These are phyloP conservation scores for Piaya cayana DNA, from an alignment of 2,113 vertebrate species.

Conservation along the genomic window DNA sequence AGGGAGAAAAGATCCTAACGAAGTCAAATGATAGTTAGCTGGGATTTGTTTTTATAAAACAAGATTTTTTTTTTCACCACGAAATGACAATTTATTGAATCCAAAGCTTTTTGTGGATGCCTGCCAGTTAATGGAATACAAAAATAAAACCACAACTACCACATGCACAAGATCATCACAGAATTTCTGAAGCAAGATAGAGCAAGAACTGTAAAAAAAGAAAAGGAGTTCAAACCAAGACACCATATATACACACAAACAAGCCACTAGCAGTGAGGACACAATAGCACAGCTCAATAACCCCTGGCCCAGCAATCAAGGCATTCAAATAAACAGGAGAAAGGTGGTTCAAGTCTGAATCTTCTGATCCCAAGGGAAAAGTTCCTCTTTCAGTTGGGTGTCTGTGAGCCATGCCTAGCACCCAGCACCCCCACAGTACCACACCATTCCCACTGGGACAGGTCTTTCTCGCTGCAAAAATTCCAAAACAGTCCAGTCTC, in stretches of 20 bases:
- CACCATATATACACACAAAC: background rate
- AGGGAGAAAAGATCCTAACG: background rate
- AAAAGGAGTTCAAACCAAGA: background rate
- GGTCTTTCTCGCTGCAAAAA: background rate
- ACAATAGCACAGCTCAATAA: background rate
- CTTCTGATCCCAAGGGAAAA: background rate
- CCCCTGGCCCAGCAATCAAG: background rate
- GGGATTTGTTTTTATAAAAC: background rate
- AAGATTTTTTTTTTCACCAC: background rate
- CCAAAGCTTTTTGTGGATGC: background rate
- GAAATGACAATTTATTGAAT: background rate
- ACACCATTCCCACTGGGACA: rapidly evolving
- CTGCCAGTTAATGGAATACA: background rate
- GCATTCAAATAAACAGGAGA: background rate
- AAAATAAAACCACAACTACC: background rate
- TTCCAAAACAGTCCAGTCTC: background rate
- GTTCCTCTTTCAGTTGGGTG: background rate
- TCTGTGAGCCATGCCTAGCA: background rate
- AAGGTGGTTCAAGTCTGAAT: background rate
- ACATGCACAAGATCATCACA: background rate
- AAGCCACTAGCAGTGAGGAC: background rate
- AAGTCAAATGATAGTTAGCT: background rate
- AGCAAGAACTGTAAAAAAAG: background rate
- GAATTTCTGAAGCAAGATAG: background rate
- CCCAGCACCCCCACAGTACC: background rate